Evolutionary conservation across 2,797 vertebrate species (phyloP), one percentile per base, ranked within the genome.

Genomic region (Perodicticus potto): DNA sequence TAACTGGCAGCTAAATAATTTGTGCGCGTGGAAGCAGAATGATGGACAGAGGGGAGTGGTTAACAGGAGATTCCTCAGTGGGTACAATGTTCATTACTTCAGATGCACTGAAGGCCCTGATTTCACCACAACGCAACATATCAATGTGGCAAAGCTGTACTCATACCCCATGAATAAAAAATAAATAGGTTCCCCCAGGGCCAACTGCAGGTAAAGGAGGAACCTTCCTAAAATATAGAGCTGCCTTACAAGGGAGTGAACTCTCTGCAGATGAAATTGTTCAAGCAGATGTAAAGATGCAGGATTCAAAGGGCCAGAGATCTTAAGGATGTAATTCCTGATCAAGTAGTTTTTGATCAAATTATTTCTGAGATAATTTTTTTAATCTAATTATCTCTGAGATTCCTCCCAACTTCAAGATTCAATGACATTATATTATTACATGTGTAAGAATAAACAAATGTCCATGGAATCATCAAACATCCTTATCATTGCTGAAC

Each of bases 371-470:
- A 90, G 14, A 57, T 81, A 45, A 76, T 49, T 78, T 95, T 61
- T 61, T 27, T 9, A 13, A 74, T 43, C 61, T 69, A 61, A 27
- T 53, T 53, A 19, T 40, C 37, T 85, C 55, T 37, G 29, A 90
- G 14, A 57, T 81, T 72, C n/a, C 3, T 93, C 76, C 65, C 19
- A 80, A 57, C 37, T 67, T 59, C 72, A 83, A 86, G 65, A 91
- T 80, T 80, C 27, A 78, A n/a, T 69, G 27, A 16, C 29, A 73
- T 78, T 78, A 34, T 74, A 67, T 19, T n/a, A 73, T 27, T 84
- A 29, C 81, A 5, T 83, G 23, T 78, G 2, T 84, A 25, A 97
- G 67, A 97, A 97, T 96, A 80, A 91, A 0, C 83, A 87, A 91
- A 55, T 29, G 29, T 91, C 80, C 5, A 43, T 27, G 53, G 91